Evolutionary conservation across 2,113 vertebrate species (phyloP).

Genomic region (Tautogolabrus adspersus): DNA sequence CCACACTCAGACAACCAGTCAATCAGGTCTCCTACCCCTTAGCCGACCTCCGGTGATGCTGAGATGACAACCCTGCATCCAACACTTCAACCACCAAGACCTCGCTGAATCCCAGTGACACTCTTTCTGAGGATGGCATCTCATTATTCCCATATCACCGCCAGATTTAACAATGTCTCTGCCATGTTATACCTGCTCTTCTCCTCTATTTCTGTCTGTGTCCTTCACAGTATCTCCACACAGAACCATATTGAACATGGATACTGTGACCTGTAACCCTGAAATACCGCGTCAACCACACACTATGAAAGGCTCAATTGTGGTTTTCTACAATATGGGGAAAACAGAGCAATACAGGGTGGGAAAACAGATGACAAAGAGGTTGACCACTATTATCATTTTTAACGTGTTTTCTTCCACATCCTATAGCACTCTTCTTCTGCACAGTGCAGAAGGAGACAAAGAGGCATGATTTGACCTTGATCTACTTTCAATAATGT

Average conservation of each 20-base stretch:
- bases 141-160: slow-evolving; percentile 53
- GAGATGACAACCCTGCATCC: slow-evolving; percentile 31
- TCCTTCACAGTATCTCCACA: neutral
- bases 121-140: slow-evolving; percentile 1
- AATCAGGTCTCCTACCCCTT: slow-evolving; percentile 48
- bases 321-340: neutral
- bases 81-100: slow-evolving; percentile 31
- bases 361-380: neutral
- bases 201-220: neutral
- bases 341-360: slow-evolving; percentile 1
- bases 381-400: neutral
- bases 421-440: neutral
- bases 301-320: neutral
- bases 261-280: slow-evolving; percentile 20
- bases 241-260: slow-evolving; percentile 38
- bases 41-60: slow-evolving; percentile 32
- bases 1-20: slow-evolving; percentile 55
- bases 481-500: slow-evolving; percentile 40
- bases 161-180: slow-evolving; percentile 25
- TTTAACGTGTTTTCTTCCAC: too few relatives aligned
- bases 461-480: slow-evolving; percentile 57
- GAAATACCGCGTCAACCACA: slow-evolving; percentile 18
- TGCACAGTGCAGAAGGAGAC: slow-evolving; percentile 38
- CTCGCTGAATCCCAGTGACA: slow-evolving; percentile 6
- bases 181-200: slow-evolving; percentile 4